Evolutionary conservation across 2,888 invertebrate genomes (phyloP).

Genomic region (Gymnosoma rotundatum): DNA sequence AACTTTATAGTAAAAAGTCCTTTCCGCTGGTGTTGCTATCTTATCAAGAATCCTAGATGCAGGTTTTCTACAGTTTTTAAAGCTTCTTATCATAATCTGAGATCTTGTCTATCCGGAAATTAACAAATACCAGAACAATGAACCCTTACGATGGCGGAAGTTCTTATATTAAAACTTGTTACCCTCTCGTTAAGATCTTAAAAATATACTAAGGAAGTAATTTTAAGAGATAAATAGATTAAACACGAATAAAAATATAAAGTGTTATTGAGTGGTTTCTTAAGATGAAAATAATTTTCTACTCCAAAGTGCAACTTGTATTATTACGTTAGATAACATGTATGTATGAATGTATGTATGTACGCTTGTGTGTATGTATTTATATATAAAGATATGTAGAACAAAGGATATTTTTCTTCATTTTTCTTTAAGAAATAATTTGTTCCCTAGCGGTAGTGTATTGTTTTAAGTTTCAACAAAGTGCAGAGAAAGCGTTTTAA

Average conservation of each 20-base stretch:
- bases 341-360: not conserved
- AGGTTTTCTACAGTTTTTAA: no score
- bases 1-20: no score
- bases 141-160: conserved; percentile 12
- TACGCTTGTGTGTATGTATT: not conserved
- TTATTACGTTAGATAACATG: not conserved
- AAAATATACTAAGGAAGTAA: not conserved
- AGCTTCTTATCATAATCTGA: not conserved
- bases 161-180: not conserved
- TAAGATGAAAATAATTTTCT: conserved; percentile 26
- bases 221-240: conserved; percentile 24
- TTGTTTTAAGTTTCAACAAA: not conserved
- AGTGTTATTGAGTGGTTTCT: conserved; percentile 27
- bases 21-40: no score
- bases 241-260: conserved; percentile 29
- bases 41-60: no score
- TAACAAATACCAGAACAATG: not conserved
- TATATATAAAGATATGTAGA: not conserved
- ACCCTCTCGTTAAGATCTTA: not conserved
- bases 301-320: conserved; percentile 7
- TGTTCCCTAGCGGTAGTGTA: not conserved
- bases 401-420: not conserved
- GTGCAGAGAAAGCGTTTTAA: conserved; percentile 15
- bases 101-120: not conserved
- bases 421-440: not conserved